Conservation (phyloP, 2,113 vertebrate genomes). For the Perca schrenkii region DNA sequence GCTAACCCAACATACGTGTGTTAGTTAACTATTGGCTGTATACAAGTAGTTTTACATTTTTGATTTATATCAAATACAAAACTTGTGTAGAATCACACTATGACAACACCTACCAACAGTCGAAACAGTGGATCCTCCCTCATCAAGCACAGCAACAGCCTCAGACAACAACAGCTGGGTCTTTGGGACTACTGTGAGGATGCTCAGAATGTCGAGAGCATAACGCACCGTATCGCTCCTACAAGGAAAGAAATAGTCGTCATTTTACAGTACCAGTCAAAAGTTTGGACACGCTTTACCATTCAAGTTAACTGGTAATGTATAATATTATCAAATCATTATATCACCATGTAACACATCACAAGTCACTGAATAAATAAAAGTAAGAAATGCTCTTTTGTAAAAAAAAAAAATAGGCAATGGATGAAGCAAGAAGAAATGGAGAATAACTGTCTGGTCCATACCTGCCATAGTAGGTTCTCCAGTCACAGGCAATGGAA, state of each 20-base stretch:
- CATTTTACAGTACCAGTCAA: background rate
- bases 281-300: too few species aligned
- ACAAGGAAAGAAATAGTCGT: constrained; percentile 35
- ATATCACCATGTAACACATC: background rate
- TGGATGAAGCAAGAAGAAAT: background rate
- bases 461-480: constrained; percentile 98
- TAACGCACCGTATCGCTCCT: constrained; percentile 99
- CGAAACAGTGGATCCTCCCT: constrained; percentile 93
- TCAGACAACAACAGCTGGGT: constrained; percentile 95
- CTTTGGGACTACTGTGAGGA: constrained; percentile 98
- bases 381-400: background rate
- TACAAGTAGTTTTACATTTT: background rate
- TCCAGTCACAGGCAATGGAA: constrained; percentile 98
- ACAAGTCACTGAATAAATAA: background rate
- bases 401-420: background rate
- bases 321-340: background rate
- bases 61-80: background rate
- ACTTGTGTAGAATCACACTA: background rate
- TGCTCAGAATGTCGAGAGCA: constrained; percentile 96
- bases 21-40: background rate
- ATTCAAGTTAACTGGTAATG: background rate
- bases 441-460: background rate
- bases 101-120: constrained; percentile 90
- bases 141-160: constrained; percentile 94
- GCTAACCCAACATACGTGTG: background rate